A percentile compares a stretch with the other conserved stretches of the same genome.
phyloP scores from a whole-genome alignment of 2,888 invertebrate species.

The Autographa gamma region DNA sequence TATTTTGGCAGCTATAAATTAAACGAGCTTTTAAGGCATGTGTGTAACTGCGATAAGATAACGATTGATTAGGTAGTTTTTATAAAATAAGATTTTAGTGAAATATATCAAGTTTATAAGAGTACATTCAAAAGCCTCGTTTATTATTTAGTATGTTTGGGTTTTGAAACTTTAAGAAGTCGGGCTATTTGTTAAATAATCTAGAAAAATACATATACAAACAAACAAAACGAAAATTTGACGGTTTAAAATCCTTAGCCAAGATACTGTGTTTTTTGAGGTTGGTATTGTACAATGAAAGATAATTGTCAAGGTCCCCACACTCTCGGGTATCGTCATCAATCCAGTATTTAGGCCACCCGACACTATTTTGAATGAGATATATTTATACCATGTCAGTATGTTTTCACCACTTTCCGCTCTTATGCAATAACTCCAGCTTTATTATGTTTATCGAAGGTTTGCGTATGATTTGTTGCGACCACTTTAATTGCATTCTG shows the following conservation, averaged over 20 bases:
- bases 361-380: conserved; percentile 74
- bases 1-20: conserved; percentile 1
- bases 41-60: not conserved
- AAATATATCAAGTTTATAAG: not conserved
- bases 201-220: not conserved
- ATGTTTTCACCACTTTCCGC: conserved; percentile 70
- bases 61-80: not conserved
- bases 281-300: conserved; percentile 33
- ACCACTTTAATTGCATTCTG: conserved; percentile 32
- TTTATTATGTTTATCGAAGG: conserved; percentile 57
- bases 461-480: conserved; percentile 40
- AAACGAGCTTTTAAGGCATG: not conserved
- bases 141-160: not conserved
- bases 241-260: not conserved
- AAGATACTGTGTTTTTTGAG: conserved; percentile 13
- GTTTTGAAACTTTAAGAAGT: too few species aligned
- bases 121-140: not conserved
- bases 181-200: too few species aligned
- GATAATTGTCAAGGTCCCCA: conserved; percentile 70
- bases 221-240: not conserved
- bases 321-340: conserved; percentile 54
- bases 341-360: conserved; percentile 65
- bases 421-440: conserved; percentile 67
- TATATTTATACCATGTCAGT: conserved; percentile 71
- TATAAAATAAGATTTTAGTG: not conserved